Conservation (phyloP, 2,113 vertebrate genomes). For the Oostethus manadensis region DNA sequence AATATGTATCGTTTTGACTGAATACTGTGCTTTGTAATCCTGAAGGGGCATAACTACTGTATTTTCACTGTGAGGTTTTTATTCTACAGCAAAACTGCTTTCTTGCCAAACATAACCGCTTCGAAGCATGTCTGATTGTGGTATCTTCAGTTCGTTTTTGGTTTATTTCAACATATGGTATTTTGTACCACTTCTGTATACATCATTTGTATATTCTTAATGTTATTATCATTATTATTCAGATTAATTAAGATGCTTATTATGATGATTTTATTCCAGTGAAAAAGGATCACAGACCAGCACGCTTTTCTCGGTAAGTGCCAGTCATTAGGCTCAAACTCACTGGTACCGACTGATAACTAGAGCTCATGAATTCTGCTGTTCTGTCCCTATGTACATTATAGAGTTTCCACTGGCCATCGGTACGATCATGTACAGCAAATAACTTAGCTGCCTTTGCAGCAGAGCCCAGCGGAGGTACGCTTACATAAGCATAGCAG, state of each 20-base stretch:
- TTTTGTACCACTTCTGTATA: constrained; percentile 74
- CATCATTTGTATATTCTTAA: constrained; percentile 72
- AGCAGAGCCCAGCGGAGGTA: constrained; percentile 37
- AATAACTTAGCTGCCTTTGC: constrained; percentile 55
- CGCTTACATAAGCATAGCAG: constrained; percentile 43
- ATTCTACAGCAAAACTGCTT: constrained; percentile 75
- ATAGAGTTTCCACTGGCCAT: constrained; percentile 48
- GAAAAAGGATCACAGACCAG: constrained; percentile 66
- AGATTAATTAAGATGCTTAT: too few relatives aligned
- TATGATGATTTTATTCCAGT: constrained; percentile 62
- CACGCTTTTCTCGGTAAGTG: constrained; percentile 57
- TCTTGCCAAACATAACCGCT: constrained; percentile 77
- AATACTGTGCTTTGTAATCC: constrained; percentile 80
- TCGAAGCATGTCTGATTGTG: constrained; percentile 75
- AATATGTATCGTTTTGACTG: constrained; percentile 71
- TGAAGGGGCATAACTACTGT: constrained; percentile 77
- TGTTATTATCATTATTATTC: constrained; percentile 61
- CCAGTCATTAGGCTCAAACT: constrained; percentile 58
- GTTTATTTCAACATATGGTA: constrained; percentile 66
- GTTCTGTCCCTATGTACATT: constrained; percentile 37
- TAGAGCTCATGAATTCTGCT: constrained; percentile 46
- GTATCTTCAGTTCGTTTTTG: constrained; percentile 59
- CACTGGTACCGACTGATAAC: constrained; percentile 71
- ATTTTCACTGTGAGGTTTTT: constrained; percentile 81
- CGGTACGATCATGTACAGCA: constrained; percentile 38